Percentiles rank a stretch among this genome's conserved stretches.
Evolutionary conservation across 2,888 invertebrate genomes (phyloP).

Genomic region (Caenorhabditis sp.): DNA sequence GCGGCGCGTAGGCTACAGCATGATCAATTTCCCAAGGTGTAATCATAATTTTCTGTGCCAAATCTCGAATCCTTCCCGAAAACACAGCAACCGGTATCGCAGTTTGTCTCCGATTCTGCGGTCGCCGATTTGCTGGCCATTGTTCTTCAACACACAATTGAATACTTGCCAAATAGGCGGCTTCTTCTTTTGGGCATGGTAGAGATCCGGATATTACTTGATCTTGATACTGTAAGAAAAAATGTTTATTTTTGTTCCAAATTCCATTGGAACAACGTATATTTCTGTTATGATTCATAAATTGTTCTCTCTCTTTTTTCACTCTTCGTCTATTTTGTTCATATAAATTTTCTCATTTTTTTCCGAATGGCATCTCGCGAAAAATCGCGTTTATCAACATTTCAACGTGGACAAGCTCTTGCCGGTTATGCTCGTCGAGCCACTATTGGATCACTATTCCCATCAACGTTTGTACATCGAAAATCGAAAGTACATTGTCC

Average conservation of each 20-base stretch:
- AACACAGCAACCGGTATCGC: background rate
- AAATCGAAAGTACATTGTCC: constrained; percentile 8
- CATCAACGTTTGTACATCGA: constrained; percentile 6
- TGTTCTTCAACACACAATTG: constrained; percentile 77
- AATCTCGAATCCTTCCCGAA: constrained; percentile 65
- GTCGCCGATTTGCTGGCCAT: constrained; percentile 72
- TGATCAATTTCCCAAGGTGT: constrained; percentile 70
- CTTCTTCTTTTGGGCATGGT: constrained; percentile 76
- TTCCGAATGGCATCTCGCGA: background rate
- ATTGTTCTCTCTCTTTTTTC: no score
- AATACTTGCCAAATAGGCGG: constrained; percentile 77
- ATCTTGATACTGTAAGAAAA: constrained; percentile 74
- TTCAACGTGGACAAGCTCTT: background rate
- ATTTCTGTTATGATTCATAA: no score
- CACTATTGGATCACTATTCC: constrained; percentile 24
- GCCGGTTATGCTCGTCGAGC: constrained; percentile 13
- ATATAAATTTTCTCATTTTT: background rate
- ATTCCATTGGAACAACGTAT: background rate
- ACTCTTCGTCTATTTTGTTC: background rate
- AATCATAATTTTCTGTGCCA: constrained; percentile 70
- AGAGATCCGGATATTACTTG: constrained; percentile 76
- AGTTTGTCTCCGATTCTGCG: constrained; percentile 67
- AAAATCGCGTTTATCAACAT: background rate
- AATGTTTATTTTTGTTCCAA: background rate
- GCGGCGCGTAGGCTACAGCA: constrained; percentile 65